phyloP scores from a whole-genome alignment of 2,113 vertebrate species.

The Haliaeetus leucogaster region DNA sequence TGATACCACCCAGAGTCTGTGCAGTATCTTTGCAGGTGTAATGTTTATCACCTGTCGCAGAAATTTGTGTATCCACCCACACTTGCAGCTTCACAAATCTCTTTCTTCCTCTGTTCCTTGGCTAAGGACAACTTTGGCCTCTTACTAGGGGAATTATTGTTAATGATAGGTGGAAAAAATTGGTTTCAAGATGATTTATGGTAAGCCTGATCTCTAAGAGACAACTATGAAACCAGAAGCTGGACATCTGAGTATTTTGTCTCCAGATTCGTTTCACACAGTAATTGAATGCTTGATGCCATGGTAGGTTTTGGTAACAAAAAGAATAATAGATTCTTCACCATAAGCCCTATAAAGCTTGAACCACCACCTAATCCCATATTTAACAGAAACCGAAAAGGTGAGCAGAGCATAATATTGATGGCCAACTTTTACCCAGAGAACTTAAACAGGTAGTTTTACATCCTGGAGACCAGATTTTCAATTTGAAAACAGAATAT shows the following conservation, averaged over 20 bases:
- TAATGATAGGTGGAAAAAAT: background rate
- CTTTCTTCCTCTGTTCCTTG: background rate
- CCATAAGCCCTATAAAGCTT: background rate
- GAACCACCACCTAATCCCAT: background rate
- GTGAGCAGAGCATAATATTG: background rate
- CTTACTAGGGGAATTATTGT: background rate
- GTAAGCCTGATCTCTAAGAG: background rate
- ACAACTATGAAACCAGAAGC: background rate
- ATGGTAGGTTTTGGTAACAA: background rate
- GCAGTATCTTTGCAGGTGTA: background rate
- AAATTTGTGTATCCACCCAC: background rate
- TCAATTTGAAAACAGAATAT: background rate
- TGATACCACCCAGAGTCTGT: background rate
- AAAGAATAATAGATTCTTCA: background rate
- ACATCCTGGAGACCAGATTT: background rate
- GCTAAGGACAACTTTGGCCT: background rate
- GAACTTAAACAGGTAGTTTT: background rate
- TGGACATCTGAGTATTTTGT: background rate
- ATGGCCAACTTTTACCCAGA: background rate
- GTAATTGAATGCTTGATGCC: background rate
- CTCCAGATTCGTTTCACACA: background rate
- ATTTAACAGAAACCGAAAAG: background rate
- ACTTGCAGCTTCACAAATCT: background rate
- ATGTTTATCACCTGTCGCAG: background rate
- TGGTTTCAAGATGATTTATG: background rate